Base-by-base conservation (phyloP, 92 coral and sea anemone genomes). In the Plumapathes pennacea region DNA sequence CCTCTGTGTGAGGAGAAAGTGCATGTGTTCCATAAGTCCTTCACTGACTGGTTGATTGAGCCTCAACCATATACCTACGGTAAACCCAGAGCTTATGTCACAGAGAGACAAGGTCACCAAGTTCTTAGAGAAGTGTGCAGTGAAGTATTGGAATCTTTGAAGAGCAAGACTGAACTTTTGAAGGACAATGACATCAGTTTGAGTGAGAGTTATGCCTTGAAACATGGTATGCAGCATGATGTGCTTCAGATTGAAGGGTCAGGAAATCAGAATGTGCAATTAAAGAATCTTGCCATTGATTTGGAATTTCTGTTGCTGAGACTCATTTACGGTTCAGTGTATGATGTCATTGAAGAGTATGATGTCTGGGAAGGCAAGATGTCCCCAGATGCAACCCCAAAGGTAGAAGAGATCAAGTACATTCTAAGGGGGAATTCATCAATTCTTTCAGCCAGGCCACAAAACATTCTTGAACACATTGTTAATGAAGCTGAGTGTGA, bases 21-120 rank as follows among this genome's bases (percentile, higher is more conserved):
- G 13, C 63, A 71, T 24, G 74, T 70, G 25, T 83, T 77, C 32
- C 89, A 83, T 46, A 83, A 83, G 50, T 83, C 89, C 4, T 33
- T 83, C 19, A 46, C 65, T 11, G 89, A 82, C 13, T 82, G 85
- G 89, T 64, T 82, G 8, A 63, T 55, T 10, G 12, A 21, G 13
- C 46, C 53, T 10, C 69, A 72, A 36, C 20, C 0, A 18, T 29
- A 19, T 25, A 25, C 32, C 10, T 65, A 80, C 29, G 64, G 70
- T 32, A 28, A 10, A 23, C 89, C 76, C 29, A 29, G 43, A 28
- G 76, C 54, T 28, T 42, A 84, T 11, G 80, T 69, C 23, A 54
- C 63, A 15, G 53, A 56, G 34, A 24, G 10, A 4, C 40, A 42
- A 32, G 89, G 89, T n/a, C 50, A 83, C 21, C 48, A 58, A 38